Base-by-base conservation (phyloP, 2,888 invertebrate genomes). In the Carcina quercana region DNA sequence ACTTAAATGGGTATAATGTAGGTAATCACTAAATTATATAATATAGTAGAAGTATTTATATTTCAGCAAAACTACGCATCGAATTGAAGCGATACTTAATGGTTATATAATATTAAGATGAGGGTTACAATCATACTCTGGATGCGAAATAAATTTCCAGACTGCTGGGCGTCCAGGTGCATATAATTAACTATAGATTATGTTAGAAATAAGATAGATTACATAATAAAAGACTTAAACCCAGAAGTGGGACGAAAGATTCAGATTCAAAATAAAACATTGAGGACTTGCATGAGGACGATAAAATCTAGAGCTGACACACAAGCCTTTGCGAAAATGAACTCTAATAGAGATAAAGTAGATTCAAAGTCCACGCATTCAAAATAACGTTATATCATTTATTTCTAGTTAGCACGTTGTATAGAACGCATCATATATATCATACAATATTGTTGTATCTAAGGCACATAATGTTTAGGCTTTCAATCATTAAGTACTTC, bases 401-500 rank as follows among this genome's bases (percentile, higher is more conserved):
- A 80, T 71, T 71, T 79, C 83, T 82, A 83, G 69, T 82, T 79
- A 76, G 83, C 79, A 83, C 80, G 82, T 82, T 82, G 80, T 82
- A 82, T 80, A 82, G 79, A 82, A 82, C 80, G 82, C 79, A 78
- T 82, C 78, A 70, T 82, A 79, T 78, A 83, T 84, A 84, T 72
- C 66, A 70, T 84, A 84, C 83, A 83, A 84, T 84, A 85, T 84
- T 85, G 85, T 85, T 84, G 82, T 80, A 82, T 85, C 84, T 85
- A 85, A 85, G 85, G 85, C 85, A 85, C 85, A 82, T 84, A 84
- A 84, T 82, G 75, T 85, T 80, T 85, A 85, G 84, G 84, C 84
- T 84, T 80, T 73, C 72, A 73, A 76, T 80, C 65, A 71, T 75
- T 80, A n/a, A n/a, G n/a, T n/a, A 78, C 72, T 80, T 69, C 78